Conservation (phyloP, 2,888 invertebrate species). For the Melipona beecheii region DNA sequence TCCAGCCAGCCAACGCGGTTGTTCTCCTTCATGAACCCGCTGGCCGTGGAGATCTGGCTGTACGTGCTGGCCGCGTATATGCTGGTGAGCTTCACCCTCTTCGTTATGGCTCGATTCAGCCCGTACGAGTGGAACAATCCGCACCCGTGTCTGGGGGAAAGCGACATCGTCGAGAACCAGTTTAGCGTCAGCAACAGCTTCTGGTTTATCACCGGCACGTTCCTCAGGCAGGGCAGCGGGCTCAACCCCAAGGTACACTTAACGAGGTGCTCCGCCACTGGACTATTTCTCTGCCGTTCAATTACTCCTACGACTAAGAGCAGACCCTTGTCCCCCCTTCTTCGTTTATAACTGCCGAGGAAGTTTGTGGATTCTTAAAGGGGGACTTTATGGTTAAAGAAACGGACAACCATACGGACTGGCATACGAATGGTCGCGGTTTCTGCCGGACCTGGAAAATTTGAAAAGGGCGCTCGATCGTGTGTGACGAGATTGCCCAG, state of each 20-base stretch:
- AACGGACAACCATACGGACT: not conserved
- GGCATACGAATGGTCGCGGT: not conserved
- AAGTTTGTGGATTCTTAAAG: constrained; percentile 4
- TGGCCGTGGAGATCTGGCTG: constrained; percentile 98
- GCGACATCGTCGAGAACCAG: constrained; percentile 96
- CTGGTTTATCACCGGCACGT: constrained; percentile 96
- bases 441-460: too few species aligned
- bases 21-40: constrained; percentile 98
- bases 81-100: constrained; percentile 96
- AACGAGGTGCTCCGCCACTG: constrained; percentile 68
- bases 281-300: constrained; percentile 55
- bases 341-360: not conserved
- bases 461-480: too few species aligned
- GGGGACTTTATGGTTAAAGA: not conserved
- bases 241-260: constrained; percentile 91
- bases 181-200: constrained; percentile 97
- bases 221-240: constrained; percentile 94
- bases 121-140: constrained; percentile 97
- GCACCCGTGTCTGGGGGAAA: constrained; percentile 92
- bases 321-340: not conserved
- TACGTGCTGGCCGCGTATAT: constrained; percentile 97
- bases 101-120: constrained; percentile 98
- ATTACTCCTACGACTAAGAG: not conserved
- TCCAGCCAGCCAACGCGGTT: constrained; percentile 94
- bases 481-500: too few species aligned